Conservation (phyloP, 92 coral and sea anemone species). For the Anthopleura xanthogrammica region DNA sequence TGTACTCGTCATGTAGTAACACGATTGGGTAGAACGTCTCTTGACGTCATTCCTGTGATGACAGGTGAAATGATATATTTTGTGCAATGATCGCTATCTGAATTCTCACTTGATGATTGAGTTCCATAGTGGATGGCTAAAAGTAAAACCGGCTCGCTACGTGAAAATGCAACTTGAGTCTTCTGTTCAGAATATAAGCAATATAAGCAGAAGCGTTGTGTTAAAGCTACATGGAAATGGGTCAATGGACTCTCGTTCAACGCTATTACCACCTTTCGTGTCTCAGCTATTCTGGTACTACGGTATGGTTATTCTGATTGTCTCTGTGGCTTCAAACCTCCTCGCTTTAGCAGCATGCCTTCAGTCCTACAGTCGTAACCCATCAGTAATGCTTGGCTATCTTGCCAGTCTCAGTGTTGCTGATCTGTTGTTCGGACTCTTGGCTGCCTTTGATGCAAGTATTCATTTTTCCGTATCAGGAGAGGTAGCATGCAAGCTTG, state of each 20-base stretch:
- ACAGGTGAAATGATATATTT: not conserved
- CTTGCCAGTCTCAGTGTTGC: conserved; percentile 52
- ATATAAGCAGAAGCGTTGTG: not conserved
- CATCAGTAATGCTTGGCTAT: conserved; percentile 52
- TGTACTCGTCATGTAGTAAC: not conserved
- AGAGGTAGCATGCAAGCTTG: conserved; percentile 44
- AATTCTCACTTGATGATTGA: not conserved
- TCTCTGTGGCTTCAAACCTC: conserved; percentile 20
- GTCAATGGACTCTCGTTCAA: not conserved
- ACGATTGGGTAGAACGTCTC: not conserved
- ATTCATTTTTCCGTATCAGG: conserved; percentile 29
- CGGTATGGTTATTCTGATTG: conserved; percentile 13
- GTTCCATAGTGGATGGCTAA: not conserved
- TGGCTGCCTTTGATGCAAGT: conserved; percentile 37
- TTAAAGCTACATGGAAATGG: not conserved
- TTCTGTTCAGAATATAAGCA: not conserved
- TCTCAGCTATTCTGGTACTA: not conserved
- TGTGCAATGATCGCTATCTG: not conserved
- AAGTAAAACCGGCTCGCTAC: not conserved
- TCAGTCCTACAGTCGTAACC: conserved; percentile 34
- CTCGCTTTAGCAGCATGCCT: conserved; percentile 46
- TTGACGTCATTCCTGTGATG: not conserved
- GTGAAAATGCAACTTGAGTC: not conserved
- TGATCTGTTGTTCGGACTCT: conserved; percentile 38
- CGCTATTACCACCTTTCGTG: conserved; percentile 8